A percentile compares a stretch with the other conserved stretches of the same genome.
phyloP scores from a whole-genome alignment of 2,888 invertebrate species.

The Gibbula magus region DNA sequence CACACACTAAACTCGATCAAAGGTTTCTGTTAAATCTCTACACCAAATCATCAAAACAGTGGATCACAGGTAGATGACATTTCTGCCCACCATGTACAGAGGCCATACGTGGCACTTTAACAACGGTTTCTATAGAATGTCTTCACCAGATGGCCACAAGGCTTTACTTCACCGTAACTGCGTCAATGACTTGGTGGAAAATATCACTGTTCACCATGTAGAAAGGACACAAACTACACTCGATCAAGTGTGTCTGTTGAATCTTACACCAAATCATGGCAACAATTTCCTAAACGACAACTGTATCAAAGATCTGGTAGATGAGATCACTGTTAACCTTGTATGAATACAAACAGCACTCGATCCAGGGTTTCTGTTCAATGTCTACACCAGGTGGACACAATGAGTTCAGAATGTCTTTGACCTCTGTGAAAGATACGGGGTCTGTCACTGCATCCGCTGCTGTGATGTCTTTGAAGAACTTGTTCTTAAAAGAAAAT shows the following conservation, averaged over 20 bases:
- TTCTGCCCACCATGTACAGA: too few species aligned
- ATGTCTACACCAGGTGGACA: conserved; percentile 37
- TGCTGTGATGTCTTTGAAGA: conserved; percentile 49
- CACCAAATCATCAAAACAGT: too few species aligned
- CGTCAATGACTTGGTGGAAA: conserved; percentile 58
- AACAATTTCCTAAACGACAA: conserved; percentile 25
- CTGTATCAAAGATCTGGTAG: conserved; percentile 61
- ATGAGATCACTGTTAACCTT: conserved; percentile 34
- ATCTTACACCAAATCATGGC: conserved; percentile 13
- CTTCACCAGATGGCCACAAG: too few species aligned
- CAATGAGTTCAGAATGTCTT: conserved; percentile 36
- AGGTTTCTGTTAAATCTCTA: too few species aligned
- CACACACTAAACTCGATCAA: too few species aligned
- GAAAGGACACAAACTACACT: conserved; percentile 58
- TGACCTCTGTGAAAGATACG: conserved; percentile 33
- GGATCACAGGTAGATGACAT: too few species aligned
- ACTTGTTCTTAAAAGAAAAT: conserved; percentile 45
- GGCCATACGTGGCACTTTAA: too few species aligned
- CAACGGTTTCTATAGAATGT: too few species aligned
- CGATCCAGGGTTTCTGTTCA: conserved; percentile 48
- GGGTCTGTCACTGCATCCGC: conserved; percentile 38
- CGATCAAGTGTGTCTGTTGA: conserved; percentile 47
- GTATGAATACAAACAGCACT: conserved; percentile 57
- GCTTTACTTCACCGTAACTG: conserved; percentile 31
- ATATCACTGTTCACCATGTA: conserved; percentile 36